phyloP scores from a whole-genome alignment of 2,888 invertebrate species.

The Pyrgus malvae region DNA sequence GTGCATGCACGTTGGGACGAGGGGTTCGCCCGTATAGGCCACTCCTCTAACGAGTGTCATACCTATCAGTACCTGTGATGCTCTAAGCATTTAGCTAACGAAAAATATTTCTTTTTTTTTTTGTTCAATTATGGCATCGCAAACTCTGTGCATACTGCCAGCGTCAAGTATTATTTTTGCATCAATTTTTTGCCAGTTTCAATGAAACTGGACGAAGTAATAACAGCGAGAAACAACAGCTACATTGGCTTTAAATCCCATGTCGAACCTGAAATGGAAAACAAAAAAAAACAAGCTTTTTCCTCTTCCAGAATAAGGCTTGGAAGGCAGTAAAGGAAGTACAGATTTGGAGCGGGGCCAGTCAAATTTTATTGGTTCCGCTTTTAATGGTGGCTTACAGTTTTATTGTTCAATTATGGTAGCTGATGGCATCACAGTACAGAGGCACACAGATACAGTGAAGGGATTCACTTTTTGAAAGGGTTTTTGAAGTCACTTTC shows the following conservation, averaged over 20 bases:
- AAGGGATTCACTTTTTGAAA: background rate
- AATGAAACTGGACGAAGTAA: no score
- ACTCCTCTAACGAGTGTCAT: background rate
- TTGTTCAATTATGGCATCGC: no score
- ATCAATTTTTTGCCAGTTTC: no score
- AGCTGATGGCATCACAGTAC: constrained; percentile 36
- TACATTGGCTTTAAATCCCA: no score
- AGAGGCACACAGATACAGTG: background rate
- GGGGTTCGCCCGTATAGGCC: background rate
- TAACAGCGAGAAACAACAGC: no score
- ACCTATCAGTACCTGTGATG: background rate
- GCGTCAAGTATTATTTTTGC: no score
- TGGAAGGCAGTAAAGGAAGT: constrained; percentile 29
- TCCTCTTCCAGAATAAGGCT: constrained; percentile 21
- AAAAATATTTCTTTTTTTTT: no score
- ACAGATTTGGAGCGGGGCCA: constrained; percentile 47
- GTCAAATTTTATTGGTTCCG: constrained; percentile 61
- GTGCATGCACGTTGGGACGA: no score
- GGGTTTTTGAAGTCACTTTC: background rate
- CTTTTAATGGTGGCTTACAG: constrained; percentile 60
- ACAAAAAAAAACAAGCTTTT: background rate
- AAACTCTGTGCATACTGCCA: no score
- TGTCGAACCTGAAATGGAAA: no score
- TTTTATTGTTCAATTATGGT: constrained; percentile 65
- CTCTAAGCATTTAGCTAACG: no score